Evolutionary conservation across 1,140 invertebrate genomes (phyloP).

Genomic region (Drosophila watanabei): DNA sequence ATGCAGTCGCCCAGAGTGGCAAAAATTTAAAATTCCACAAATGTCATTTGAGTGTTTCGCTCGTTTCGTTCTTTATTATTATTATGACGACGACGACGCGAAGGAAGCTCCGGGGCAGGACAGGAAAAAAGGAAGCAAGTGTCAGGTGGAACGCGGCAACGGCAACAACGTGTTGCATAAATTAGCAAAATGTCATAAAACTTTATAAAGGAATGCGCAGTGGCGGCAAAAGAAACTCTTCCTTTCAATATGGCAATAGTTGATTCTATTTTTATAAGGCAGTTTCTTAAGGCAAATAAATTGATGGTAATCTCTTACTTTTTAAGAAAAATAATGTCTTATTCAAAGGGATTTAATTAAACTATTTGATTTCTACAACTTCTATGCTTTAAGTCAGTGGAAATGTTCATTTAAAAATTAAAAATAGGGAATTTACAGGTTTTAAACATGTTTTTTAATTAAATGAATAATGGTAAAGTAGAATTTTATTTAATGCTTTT

Average conservation of each 20-base stretch:
- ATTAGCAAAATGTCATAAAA: conserved; percentile 53
- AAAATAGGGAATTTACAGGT: not conserved
- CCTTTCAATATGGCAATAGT: conserved; percentile 40
- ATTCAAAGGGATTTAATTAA: not conserved
- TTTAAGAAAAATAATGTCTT: not conserved
- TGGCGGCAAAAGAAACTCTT: conserved; percentile 25
- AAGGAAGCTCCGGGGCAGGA: conserved; percentile 37
- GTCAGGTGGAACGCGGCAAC: conserved; percentile 59
- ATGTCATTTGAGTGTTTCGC: conserved; percentile 73
- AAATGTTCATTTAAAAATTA: not conserved
- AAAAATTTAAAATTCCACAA: conserved; percentile 80
- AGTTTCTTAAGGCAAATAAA: not conserved
- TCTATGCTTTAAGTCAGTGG: not conserved
- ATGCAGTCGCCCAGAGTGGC: conserved; percentile 39
- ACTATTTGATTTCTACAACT: not conserved
- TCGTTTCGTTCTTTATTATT: conserved; percentile 61
- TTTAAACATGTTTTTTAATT: too few relatives aligned
- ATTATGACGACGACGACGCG: conserved; percentile 42
- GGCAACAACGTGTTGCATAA: conserved; percentile 75
- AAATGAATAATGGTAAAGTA: too few relatives aligned
- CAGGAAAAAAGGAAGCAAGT: conserved; percentile 48
- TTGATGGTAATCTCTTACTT: not conserved
- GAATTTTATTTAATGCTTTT: too few relatives aligned
- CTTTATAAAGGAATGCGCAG: conserved; percentile 32
- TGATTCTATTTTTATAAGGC: not conserved